A percentile compares a stretch with the other conserved stretches of the same genome.
phyloP scores from a whole-genome alignment of 2,797 vertebrate genomes.

The Peromyscus melanophrys region DNA sequence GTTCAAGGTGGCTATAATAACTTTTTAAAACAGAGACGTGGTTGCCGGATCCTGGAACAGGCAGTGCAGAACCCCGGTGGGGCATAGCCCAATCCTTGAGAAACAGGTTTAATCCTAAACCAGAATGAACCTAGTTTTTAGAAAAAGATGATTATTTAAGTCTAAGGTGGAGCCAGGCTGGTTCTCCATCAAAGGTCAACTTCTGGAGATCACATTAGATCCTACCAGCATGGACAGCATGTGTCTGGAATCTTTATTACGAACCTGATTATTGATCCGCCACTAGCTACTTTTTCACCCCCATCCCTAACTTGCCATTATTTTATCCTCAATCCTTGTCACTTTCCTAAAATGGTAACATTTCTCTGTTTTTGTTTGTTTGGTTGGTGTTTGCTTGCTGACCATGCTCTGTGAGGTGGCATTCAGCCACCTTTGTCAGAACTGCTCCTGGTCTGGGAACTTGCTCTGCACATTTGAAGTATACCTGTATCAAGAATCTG shows the following conservation, averaged over 20 bases:
- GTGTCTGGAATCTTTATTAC: neutral
- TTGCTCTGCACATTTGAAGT: neutral
- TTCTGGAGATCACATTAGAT: neutral
- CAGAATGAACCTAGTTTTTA: neutral
- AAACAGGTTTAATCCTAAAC: neutral
- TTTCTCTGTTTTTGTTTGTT: neutral
- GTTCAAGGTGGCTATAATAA: neutral
- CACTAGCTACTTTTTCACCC: neutral
- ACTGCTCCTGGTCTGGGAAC: neutral
- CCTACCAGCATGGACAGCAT: neutral
- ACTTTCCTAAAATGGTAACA: neutral
- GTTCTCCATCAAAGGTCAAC: neutral
- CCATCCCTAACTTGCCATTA: neutral
- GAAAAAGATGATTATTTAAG: no score
- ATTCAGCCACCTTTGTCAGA: neutral
- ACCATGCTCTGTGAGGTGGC: neutral
- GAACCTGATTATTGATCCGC: neutral
- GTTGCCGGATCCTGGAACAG: neutral
- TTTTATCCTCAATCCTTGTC: neutral
- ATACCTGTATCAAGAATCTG: neutral
- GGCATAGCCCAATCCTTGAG: neutral
- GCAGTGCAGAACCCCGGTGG: neutral
- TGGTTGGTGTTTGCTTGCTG: neutral
- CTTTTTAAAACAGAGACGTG: neutral
- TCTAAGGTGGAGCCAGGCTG: neutral